A percentile compares a stretch with the other conserved stretches of the same genome.
phyloP scores from a whole-genome alignment of 2,797 vertebrate species.

The Gymnodraco acuticeps region DNA sequence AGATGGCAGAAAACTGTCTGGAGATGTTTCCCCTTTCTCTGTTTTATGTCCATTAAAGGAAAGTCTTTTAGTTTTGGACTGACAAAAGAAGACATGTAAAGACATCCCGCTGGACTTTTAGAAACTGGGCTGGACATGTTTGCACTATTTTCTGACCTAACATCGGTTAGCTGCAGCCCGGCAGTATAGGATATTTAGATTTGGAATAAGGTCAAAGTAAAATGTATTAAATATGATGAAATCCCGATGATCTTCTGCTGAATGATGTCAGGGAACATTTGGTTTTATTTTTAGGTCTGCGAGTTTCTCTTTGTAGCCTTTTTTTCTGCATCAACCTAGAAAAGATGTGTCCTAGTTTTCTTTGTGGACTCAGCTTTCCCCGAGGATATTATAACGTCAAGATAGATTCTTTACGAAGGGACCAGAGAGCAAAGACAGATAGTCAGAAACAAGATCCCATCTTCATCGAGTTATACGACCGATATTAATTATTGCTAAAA shows the following conservation, averaged over 20 bases:
- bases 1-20: too few species aligned
- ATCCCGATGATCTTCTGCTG: not conserved
- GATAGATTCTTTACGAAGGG: not conserved
- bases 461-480: not conserved
- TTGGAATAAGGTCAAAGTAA: too few species aligned
- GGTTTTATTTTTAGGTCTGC: not conserved
- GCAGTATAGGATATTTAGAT: too few species aligned
- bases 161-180: too few species aligned
- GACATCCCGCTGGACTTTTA: too few species aligned
- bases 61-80: too few species aligned
- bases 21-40: too few species aligned
- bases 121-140: too few species aligned
- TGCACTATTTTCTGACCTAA: too few species aligned
- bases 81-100: too few species aligned
- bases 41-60: too few species aligned
- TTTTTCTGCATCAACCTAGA: not conserved
- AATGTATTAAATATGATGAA: too few species aligned
- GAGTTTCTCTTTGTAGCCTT: not conserved
- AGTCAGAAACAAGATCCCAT: not conserved
- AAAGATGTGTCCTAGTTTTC: conserved; percentile 9
- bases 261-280: not conserved
- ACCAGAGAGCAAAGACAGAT: not conserved
- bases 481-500: not conserved
- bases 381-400: not conserved
- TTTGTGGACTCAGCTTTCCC: not conserved